These are phyloP conservation scores for Metopia argyrocephala DNA, from an alignment of 2,888 invertebrate species.

Conservation along the genomic window DNA sequence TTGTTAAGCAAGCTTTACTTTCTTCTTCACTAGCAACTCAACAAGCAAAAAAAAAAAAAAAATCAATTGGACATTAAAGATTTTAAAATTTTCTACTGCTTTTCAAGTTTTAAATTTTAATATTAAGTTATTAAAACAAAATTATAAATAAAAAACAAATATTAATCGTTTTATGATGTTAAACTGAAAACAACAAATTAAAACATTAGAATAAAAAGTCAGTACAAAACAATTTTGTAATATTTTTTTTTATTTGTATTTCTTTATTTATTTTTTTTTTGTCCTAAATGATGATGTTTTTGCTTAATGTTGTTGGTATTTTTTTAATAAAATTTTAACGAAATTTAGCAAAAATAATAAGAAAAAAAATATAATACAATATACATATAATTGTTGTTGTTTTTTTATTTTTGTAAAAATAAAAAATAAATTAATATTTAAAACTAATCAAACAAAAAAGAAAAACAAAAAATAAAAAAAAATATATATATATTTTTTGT, in stretches of 20 bases:
- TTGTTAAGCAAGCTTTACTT: no score
- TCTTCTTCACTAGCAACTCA: no score
- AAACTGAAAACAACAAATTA: no score
- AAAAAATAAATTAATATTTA: constrained; percentile 61
- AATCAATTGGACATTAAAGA: no score
- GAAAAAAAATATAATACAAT: constrained; percentile 29
- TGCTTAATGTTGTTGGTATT: constrained; percentile 17
- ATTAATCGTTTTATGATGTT: no score
- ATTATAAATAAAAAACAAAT: no score
- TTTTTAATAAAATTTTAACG: constrained; percentile 46
- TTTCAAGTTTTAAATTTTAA: no score
- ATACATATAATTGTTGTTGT: constrained; percentile 22
- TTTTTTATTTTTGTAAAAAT: constrained; percentile 38
- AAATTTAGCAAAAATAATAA: constrained; percentile 49
- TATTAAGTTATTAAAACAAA: no score
- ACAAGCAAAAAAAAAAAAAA: no score
- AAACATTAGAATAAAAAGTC: no score
- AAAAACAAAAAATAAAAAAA: not conserved
- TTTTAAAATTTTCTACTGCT: no score
- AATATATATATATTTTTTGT: not conserved
- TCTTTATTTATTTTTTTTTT: constrained; percentile 34
- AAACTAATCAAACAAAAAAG: constrained; percentile 55
- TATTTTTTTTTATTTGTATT: constrained; percentile 30
- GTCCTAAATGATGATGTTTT: no score
- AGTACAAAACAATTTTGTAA: constrained; percentile 22